A percentile compares a stretch with the other conserved stretches of the same genome.
These are phyloP conservation scores for Eulemur rubriventer DNA, from an alignment of 2,797 vertebrate genomes.

Conservation along the genomic window DNA sequence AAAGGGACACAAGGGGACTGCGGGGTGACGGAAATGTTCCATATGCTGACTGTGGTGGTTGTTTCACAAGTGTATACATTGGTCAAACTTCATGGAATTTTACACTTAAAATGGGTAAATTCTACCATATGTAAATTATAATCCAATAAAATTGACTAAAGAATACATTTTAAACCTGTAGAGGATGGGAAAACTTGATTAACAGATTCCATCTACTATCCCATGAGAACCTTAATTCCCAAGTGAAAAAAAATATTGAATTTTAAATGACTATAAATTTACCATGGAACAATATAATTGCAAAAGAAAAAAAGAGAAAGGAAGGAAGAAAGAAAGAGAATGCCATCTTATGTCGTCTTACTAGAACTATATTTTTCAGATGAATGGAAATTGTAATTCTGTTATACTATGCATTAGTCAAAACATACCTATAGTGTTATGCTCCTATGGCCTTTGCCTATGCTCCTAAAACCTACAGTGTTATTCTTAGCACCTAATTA, in stretches of 20 bases:
- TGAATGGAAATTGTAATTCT: neutral
- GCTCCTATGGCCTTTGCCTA: too few relatives aligned
- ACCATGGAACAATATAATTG: neutral
- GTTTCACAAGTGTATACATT: neutral
- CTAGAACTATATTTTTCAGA: neutral
- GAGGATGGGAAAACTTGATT: neutral
- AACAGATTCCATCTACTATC: neutral
- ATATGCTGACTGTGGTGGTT: neutral
- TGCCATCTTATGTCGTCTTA: neutral
- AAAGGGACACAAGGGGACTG: neutral
- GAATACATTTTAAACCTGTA: neutral
- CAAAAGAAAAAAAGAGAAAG: neutral
- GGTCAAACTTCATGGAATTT: neutral
- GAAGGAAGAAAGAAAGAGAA: neutral
- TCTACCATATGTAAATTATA: constrained; percentile 14
- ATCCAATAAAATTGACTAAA: neutral
- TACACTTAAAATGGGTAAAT: constrained; percentile 5
- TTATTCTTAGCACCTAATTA: neutral
- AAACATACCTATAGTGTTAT: neutral
- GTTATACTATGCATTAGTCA: neutral
- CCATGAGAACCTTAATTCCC: neutral
- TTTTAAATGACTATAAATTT: neutral
- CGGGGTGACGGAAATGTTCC: neutral
- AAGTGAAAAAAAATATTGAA: neutral
- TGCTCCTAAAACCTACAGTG: neutral